Conservation (phyloP, 2,113 vertebrate genomes). For the Gymnogyps californianus region DNA sequence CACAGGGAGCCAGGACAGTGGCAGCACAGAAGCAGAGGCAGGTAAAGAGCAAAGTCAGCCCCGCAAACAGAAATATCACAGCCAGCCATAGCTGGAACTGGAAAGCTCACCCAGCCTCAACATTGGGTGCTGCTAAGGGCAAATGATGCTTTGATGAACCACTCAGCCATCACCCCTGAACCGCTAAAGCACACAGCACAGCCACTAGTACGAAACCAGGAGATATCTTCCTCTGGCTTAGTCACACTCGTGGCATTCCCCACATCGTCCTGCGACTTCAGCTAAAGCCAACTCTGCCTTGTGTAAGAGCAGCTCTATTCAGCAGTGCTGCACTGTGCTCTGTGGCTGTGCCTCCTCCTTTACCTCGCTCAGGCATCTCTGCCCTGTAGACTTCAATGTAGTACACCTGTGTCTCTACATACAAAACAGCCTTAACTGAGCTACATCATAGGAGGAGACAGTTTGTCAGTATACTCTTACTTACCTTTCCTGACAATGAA, state of each 20-base stretch:
- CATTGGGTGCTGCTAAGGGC: accelerated
- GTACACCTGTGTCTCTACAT: not conserved
- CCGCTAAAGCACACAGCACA: not conserved
- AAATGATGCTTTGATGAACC: not conserved
- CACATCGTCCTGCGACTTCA: not conserved
- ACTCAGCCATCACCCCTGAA: not conserved
- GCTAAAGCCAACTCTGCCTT: not conserved
- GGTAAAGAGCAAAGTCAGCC: not conserved
- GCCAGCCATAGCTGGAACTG: not conserved
- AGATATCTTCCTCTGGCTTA: not conserved
- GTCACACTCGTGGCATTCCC: not conserved
- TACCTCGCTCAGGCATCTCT: not conserved
- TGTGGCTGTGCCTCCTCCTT: accelerated
- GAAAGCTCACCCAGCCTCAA: not conserved
- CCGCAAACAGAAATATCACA: not conserved
- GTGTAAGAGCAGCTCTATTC: not conserved
- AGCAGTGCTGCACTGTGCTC: not conserved
- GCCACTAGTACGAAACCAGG: accelerated
- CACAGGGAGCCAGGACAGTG: not conserved
- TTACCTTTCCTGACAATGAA: not conserved
- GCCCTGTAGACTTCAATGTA: not conserved
- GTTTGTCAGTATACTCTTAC: not conserved
- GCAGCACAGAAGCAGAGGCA: not conserved
- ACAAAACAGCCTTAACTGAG: not conserved
- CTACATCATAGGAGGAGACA: not conserved